Evolutionary conservation across 2,113 vertebrate genomes (phyloP).

Genomic region (Dipodomys ordii): DNA sequence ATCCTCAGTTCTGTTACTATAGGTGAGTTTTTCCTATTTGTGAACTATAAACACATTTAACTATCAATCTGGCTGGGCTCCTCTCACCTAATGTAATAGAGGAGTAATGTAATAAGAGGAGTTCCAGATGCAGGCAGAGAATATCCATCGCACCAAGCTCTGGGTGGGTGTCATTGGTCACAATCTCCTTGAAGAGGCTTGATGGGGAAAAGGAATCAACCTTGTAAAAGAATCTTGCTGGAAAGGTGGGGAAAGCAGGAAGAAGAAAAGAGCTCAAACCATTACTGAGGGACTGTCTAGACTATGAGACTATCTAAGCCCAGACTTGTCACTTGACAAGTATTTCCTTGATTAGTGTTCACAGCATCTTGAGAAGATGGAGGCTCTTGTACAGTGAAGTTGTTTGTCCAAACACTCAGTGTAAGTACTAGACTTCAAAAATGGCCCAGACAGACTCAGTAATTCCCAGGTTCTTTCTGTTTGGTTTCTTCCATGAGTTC

Average conservation of each 20-base stretch:
- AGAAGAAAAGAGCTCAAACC: not conserved
- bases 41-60: not conserved
- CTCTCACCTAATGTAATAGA: not conserved
- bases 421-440: not conserved
- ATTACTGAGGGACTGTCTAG: not conserved
- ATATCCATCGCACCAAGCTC: not conserved
- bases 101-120: not conserved
- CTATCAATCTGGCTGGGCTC: fast-evolving
- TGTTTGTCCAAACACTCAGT: not conserved
- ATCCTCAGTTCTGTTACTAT: too few relatives aligned
- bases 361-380: not conserved
- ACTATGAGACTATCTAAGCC: too few relatives aligned
- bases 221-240: not conserved
- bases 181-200: not conserved
- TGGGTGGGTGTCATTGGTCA: not conserved
- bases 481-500: not conserved
- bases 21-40: too few relatives aligned
- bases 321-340: not conserved
- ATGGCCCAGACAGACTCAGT: not conserved
- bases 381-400: not conserved
- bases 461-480: not conserved
- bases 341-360: not conserved
- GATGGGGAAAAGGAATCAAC: not conserved
- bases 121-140: slow-evolving; percentile 44
- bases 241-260: not conserved